These are phyloP conservation scores for Anodontia alba DNA, from an alignment of 2,888 invertebrate genomes.

Conservation along the genomic window DNA sequence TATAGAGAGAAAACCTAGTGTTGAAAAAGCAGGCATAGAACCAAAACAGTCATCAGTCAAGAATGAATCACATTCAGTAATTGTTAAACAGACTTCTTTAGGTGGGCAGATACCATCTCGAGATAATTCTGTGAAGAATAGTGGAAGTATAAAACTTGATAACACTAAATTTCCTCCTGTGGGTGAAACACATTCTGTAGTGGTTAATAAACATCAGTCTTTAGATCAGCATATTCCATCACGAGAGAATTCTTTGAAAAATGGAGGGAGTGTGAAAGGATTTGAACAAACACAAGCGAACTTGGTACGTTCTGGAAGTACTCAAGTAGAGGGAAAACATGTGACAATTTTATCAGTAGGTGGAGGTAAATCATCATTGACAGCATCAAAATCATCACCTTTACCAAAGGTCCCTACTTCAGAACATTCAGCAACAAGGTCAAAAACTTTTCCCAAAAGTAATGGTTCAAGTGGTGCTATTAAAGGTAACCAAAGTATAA, in stretches of 20 bases:
- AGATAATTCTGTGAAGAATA: neutral
- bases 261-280: neutral
- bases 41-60: conserved; percentile 6
- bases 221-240: neutral
- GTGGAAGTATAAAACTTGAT: neutral
- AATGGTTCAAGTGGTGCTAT: neutral
- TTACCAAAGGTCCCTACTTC: neutral
- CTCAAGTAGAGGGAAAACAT: conserved; percentile 27
- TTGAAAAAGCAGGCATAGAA: conserved; percentile 16
- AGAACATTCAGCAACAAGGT: neutral
- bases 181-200: neutral
- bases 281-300: neutral
- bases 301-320: conserved; percentile 15
- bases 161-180: neutral
- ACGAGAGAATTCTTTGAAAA: neutral
- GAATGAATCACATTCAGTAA: neutral
- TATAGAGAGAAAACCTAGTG: conserved; percentile 16
- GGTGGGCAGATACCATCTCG: neutral
- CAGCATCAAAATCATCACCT: neutral
- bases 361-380: conserved; percentile 26
- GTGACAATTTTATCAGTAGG: conserved; percentile 36
- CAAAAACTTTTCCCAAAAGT: neutral
- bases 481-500: neutral
- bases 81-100: neutral
- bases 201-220: neutral